Evolutionary conservation across 2,113 vertebrate genomes (phyloP), one percentile per base, ranked within the genome.

Genomic region (Tetrax tetrax): DNA sequence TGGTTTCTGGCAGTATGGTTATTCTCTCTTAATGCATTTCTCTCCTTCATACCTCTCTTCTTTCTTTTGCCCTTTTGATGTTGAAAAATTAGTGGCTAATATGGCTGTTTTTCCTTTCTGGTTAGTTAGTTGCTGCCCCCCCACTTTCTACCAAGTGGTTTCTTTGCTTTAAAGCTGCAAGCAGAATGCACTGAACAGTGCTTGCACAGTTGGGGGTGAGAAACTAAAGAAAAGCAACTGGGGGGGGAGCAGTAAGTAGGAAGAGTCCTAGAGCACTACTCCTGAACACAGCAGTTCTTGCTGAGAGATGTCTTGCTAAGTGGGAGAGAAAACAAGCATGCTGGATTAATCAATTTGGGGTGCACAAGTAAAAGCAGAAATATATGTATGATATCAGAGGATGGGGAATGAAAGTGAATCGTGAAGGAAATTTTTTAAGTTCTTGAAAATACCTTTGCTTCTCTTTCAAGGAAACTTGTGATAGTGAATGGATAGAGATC

Each of bases 391-490:
- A 28, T 60, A 23, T 72, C 31, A 77, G 31, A 88, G 25, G 31
- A 41, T 37, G 28, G 14, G 19, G 51, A 96, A 83, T 78, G 47
- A 93, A 91, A 66, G 57, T 25, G 2, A 74, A 72, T 76, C 60
- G 63, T 72, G 63, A 88, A 95, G 48, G 24, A 69, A 92, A 79
- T 69, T 22, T 12, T 71, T 94, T 59, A 89, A 48, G 54, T 71
- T 65, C 41, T 56, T 87, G 56, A 94, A 96, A 94, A 83, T 72
- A 78, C 6, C 24, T 84, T 57, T 87, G 17, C 24, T 8, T 75
- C 4, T 43, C 65, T 87, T 95, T 93, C 83, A 94, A 93, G 94
- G 47, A 96, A 89, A 65, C 28, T 37, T 43, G 15, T 50, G 33
- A n/a, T 57, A 83, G 35, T 75, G 82, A 85, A 78, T 83, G 57